Evolutionary conservation across 2,797 vertebrate species (phyloP).

Genomic region (Sandelia bainsii): DNA sequence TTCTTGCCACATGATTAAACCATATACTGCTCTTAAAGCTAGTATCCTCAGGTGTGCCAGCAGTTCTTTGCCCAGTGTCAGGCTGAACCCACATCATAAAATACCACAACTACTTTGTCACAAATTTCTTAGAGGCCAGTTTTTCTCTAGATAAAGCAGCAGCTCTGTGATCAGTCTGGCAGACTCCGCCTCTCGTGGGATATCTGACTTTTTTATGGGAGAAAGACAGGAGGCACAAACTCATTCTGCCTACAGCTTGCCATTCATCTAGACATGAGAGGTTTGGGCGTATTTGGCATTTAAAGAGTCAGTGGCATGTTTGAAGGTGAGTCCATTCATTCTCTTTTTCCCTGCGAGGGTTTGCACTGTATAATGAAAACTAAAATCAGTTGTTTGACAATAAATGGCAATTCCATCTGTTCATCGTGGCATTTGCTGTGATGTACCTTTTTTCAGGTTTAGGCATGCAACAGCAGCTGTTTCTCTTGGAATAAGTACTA

Average conservation of each 20-base stretch:
- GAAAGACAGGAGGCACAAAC: constrained; percentile 46
- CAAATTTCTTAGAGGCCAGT: constrained; percentile 65
- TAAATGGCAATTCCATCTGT: constrained; percentile 38
- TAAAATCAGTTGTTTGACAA: constrained; percentile 55
- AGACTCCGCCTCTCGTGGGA: constrained; percentile 59
- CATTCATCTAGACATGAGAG: constrained; percentile 65
- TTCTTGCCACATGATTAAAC: constrained; percentile 2
- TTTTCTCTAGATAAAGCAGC: constrained; percentile 52
- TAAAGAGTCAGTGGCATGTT: constrained; percentile 61
- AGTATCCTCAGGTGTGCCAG: constrained; percentile 36
- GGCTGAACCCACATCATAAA: constrained; percentile 65
- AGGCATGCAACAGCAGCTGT: not conserved
- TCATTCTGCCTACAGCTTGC: constrained; percentile 44
- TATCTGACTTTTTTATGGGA: constrained; percentile 59
- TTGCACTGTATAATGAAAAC: constrained; percentile 55
- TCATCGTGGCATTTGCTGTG: constrained; percentile 24
- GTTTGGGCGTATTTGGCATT: constrained; percentile 64
- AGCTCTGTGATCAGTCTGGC: constrained; percentile 64
- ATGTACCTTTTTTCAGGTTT: not conserved
- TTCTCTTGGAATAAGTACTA: constrained; percentile 7
- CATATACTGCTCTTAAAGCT: constrained; percentile 31
- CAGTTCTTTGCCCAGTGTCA: constrained; percentile 47
- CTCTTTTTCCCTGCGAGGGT: constrained; percentile 32
- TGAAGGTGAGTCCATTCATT: constrained; percentile 64
- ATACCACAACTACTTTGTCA: constrained; percentile 59